These are phyloP conservation scores for Ornithoptera alexandrae DNA, from an alignment of 2,888 invertebrate genomes.

Conservation along the genomic window DNA sequence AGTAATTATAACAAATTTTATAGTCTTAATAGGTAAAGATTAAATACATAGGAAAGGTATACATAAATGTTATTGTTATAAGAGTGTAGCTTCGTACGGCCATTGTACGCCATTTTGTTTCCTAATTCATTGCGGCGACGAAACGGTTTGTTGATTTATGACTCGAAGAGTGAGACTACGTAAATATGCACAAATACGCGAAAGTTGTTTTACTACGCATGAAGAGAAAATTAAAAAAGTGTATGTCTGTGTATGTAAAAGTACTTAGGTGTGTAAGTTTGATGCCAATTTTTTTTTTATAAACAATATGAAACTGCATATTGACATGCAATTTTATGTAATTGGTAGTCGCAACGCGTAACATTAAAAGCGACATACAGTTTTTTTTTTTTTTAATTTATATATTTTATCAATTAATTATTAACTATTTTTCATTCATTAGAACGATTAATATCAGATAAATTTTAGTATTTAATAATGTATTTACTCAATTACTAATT, in stretches of 20 bases:
- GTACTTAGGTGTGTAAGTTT: neutral
- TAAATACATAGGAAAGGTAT: no score
- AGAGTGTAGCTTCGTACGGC: neutral
- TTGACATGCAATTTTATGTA: conserved; percentile 7
- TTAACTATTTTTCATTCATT: no score
- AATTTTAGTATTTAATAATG: no score
- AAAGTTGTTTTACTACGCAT: conserved; percentile 29
- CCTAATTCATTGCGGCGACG: conserved; percentile 9
- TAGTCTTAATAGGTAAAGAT: no score
- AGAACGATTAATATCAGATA: no score
- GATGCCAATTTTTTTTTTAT: conserved; percentile 18
- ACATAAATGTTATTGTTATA: neutral
- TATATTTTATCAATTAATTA: no score
- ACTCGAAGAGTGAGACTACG: conserved; percentile 14
- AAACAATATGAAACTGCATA: conserved; percentile 15
- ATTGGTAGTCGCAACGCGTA: no score
- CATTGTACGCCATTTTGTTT: conserved; percentile 5
- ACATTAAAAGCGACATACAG: no score
- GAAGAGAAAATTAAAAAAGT: conserved; percentile 26
- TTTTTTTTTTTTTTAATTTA: no score
- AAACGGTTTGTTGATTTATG: conserved; percentile 23
- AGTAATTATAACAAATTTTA: no score
- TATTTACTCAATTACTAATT: no score
- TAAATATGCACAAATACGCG: conserved; percentile 28
- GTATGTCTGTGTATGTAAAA: conserved; percentile 1